phyloP scores from a whole-genome alignment of 2,888 invertebrate genomes.

The Machimus rusticus region DNA sequence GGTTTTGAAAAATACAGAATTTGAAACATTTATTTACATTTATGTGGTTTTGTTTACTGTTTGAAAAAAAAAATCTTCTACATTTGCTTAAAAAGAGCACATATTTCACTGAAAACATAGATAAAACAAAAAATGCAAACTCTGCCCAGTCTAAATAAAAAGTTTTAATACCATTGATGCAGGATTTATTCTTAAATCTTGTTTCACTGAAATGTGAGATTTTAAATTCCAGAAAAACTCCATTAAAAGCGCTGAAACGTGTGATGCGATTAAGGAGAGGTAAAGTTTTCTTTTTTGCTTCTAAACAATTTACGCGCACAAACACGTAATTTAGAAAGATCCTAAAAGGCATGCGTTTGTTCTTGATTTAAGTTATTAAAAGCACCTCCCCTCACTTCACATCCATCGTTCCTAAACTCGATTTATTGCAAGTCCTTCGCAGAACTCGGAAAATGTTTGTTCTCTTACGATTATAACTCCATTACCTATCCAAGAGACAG shows the following conservation, averaged over 20 bases:
- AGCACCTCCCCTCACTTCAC: not conserved
- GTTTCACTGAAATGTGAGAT: not conserved
- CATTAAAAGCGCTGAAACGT: not conserved
- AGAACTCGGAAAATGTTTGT: not conserved
- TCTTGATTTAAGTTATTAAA: not conserved
- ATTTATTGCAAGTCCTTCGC: not conserved
- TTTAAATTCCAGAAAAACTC: not conserved
- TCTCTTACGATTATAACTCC: not conserved
- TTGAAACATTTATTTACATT: too few species aligned
- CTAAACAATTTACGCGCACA: not conserved
- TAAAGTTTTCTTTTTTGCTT: not conserved
- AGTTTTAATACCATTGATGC: not conserved
- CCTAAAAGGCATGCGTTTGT: not conserved
- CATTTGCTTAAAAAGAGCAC: too few species aligned
- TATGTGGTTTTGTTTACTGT: too few species aligned
- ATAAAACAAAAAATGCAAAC: too few species aligned
- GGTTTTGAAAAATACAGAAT: too few species aligned
- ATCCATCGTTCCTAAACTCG: not conserved
- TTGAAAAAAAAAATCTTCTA: too few species aligned
- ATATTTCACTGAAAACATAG: too few species aligned
- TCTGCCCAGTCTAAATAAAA: not conserved
- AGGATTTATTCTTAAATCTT: not conserved
- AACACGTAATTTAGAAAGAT: not conserved
- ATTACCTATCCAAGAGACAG: not conserved
- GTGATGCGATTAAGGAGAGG: not conserved